Evolutionary conservation across 2,888 invertebrate species (phyloP).

Genomic region (Chaetogeoica ovagalla): DNA sequence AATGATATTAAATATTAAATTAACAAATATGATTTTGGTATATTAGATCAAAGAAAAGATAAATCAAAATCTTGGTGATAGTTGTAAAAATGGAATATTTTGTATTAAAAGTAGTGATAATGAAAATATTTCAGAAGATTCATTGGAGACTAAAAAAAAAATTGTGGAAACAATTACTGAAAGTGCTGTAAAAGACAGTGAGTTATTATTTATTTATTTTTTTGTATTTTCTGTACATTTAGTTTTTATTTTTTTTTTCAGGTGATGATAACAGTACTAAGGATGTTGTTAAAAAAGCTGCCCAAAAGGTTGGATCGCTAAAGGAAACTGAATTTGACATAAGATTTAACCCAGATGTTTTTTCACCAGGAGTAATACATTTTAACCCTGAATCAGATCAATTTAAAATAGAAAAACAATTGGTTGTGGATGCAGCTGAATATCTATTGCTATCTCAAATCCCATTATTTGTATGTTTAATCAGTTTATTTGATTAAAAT

Average conservation of each 20-base stretch:
- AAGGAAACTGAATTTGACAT: constrained; percentile 96
- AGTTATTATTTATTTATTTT: not conserved
- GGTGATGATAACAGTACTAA: constrained; percentile 80
- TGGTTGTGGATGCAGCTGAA: constrained; percentile 94
- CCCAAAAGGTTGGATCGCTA: constrained; percentile 87
- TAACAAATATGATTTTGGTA: not conserved
- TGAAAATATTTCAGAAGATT: constrained; percentile 23
- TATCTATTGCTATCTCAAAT: constrained; percentile 92
- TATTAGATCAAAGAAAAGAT: constrained; percentile 20
- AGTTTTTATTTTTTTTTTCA: constrained; percentile 54
- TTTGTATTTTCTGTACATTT: not conserved
- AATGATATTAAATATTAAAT: not conserved
- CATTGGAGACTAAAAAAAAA: constrained; percentile 42
- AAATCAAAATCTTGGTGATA: constrained; percentile 1
- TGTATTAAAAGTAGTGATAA: constrained; percentile 25
- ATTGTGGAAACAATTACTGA: constrained; percentile 38
- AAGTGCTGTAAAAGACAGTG: constrained; percentile 40
- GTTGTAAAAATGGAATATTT: constrained; percentile 6
- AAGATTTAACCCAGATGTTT: constrained; percentile 97
- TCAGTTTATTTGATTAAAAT: not conserved
- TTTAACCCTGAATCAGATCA: constrained; percentile 69
- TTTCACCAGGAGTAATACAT: constrained; percentile 90
- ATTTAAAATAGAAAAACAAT: constrained; percentile 79
- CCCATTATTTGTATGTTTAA: constrained; percentile 80
- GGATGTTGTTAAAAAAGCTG: constrained; percentile 86